Evolutionary conservation across 2,113 vertebrate genomes (phyloP).

Genomic region (Geococcyx californianus): DNA sequence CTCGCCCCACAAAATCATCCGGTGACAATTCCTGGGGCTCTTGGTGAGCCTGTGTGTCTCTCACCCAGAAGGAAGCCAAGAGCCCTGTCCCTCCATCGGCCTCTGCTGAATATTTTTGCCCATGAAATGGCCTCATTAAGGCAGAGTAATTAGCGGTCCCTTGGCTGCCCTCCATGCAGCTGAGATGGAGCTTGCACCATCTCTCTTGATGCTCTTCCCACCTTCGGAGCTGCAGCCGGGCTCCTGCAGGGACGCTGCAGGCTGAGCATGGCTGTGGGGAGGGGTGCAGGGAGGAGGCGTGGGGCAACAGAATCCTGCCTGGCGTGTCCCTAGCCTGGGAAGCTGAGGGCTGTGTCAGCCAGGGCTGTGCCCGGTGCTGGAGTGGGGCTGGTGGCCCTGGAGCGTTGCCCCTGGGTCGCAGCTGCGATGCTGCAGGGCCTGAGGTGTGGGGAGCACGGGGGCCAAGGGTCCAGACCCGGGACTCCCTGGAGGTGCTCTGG

Average conservation of each 20-base stretch:
- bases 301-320: background rate
- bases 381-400: background rate
- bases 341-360: background rate
- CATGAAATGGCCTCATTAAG: slow-evolving; percentile 46
- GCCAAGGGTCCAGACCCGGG: fast-evolving
- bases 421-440: background rate
- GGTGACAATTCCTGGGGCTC: background rate
- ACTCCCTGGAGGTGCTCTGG: background rate
- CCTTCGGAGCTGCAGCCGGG: background rate
- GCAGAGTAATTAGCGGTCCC: slow-evolving; percentile 38
- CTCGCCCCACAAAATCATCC: background rate
- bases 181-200: background rate
- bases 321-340: fast-evolving
- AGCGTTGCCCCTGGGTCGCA: background rate
- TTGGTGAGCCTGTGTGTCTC: background rate
- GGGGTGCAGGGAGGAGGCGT: background rate
- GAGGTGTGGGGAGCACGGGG: background rate
- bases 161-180: slow-evolving; percentile 51
- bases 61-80: slow-evolving; percentile 21
- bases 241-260: background rate
- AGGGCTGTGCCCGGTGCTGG: background rate
- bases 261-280: background rate
- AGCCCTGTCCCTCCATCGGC: background rate
- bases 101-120: background rate
- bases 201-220: background rate